These are phyloP conservation scores for Acanthosepion lycidas DNA, from an alignment of 2,888 invertebrate species.

Conservation along the genomic window DNA sequence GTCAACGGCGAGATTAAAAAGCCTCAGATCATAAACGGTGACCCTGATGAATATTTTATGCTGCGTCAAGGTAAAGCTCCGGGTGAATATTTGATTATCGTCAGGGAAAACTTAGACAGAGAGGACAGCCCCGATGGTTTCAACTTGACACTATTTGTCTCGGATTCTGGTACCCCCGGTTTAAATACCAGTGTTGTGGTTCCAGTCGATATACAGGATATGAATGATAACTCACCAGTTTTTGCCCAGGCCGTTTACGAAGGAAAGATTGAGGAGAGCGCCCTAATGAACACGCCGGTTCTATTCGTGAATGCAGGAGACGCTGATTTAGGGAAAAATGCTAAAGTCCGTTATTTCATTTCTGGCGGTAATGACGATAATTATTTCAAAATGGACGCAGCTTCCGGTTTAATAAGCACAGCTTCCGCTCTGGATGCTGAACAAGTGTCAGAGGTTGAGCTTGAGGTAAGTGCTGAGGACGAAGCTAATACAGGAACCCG, in stretches of 20 bases:
- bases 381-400: constrained; percentile 89
- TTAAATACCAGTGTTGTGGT: constrained; percentile 77
- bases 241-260: constrained; percentile 83
- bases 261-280: constrained; percentile 89
- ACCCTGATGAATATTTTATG: constrained; percentile 90
- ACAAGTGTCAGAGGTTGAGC: constrained; percentile 80
- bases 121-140: constrained; percentile 87
- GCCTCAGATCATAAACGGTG: constrained; percentile 85
- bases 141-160: constrained; percentile 88
- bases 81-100: constrained; percentile 82
- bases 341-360: constrained; percentile 88
- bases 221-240: constrained; percentile 89
- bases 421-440: constrained; percentile 89
- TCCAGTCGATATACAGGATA: constrained; percentile 86
- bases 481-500: constrained; percentile 85
- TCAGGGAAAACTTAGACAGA: constrained; percentile 85
- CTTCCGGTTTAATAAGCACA: constrained; percentile 91
- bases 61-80: constrained; percentile 75
- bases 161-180: constrained; percentile 82
- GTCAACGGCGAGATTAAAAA: constrained; percentile 84
- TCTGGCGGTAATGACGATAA: constrained; percentile 86
- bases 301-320: constrained; percentile 87
- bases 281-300: constrained; percentile 90
- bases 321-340: constrained; percentile 87
- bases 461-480: constrained; percentile 66